These are phyloP conservation scores for Phyllostomus discolor DNA, from an alignment of 2,113 vertebrate genomes.

Conservation along the genomic window DNA sequence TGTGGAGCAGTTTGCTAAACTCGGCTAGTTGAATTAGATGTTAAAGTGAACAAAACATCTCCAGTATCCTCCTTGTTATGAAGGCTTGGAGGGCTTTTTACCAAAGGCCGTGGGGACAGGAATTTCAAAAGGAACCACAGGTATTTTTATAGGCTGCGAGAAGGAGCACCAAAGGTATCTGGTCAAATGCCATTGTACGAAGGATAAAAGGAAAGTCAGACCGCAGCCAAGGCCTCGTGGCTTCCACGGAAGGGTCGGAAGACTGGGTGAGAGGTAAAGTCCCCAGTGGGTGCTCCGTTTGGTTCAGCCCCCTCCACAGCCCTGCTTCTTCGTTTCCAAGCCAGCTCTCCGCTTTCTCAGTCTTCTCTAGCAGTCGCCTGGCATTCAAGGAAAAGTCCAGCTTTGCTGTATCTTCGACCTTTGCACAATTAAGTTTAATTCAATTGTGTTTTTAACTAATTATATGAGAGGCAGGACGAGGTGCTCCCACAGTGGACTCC, in stretches of 20 bases:
- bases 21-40: background rate
- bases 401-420: background rate
- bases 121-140: background rate
- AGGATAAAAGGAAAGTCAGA: background rate
- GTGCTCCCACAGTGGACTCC: background rate
- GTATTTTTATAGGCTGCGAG: background rate
- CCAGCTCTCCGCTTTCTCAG: background rate
- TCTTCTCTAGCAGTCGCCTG: background rate
- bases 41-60: background rate
- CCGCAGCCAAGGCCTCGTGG: background rate
- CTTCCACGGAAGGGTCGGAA: background rate
- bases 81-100: background rate
- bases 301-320: rapidly evolving
- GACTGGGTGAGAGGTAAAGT: background rate
- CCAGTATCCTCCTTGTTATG: background rate
- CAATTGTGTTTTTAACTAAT: background rate
- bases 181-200: background rate
- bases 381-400: no score
- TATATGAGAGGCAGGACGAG: background rate
- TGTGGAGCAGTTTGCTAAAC: background rate
- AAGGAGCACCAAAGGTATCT: background rate
- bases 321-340: background rate
- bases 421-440: background rate
- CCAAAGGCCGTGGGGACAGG: background rate
- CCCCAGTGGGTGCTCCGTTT: rapidly evolving